Percentiles rank a stretch among this genome's conserved stretches.
Conservation (phyloP, 2,888 invertebrate species). For the Phaedon cochleariae region DNA sequence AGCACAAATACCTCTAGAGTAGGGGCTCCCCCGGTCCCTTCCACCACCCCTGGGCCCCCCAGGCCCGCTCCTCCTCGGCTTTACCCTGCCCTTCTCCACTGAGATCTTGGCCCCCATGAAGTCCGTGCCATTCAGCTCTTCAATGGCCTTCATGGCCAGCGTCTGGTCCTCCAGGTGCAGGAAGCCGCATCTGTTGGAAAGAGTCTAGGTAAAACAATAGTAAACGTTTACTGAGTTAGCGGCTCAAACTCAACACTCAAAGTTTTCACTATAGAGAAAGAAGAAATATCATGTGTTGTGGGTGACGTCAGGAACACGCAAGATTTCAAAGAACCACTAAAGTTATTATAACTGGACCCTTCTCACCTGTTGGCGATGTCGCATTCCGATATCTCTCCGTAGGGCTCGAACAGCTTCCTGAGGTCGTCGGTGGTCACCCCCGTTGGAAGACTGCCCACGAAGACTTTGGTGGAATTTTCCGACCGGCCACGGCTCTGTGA, state of each 20-base stretch:
- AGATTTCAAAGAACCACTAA: too few relatives aligned
- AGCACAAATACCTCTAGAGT: constrained; percentile 53
- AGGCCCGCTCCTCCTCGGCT: constrained; percentile 71
- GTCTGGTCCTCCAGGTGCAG: constrained; percentile 88
- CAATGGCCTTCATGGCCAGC: constrained; percentile 83
- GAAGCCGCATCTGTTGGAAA: constrained; percentile 92
- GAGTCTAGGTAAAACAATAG: too few relatives aligned
- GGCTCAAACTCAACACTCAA: too few relatives aligned
- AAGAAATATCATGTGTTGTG: too few relatives aligned
- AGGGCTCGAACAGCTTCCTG: constrained; percentile 82
- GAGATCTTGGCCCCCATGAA: constrained; percentile 87
- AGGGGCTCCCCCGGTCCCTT: constrained; percentile 59
- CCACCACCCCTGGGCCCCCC: constrained; percentile 63
- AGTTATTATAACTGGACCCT: too few relatives aligned
- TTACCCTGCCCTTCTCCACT: constrained; percentile 84
- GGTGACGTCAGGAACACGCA: too few relatives aligned
- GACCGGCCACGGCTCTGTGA: constrained; percentile 56
- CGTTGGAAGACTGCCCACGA: constrained; percentile 91
- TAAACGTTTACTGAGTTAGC: too few relatives aligned
- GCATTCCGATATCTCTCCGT: constrained; percentile 90
- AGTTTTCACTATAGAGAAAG: too few relatives aligned
- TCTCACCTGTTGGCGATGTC: constrained; percentile 96
- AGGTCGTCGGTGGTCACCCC: constrained; percentile 86
- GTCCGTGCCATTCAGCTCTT: constrained; percentile 79
- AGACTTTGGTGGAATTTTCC: constrained; percentile 73